A percentile compares a stretch with the other conserved stretches of the same genome.
phyloP scores from a whole-genome alignment of 2,113 vertebrate species.

The Empidonax alnorum region DNA sequence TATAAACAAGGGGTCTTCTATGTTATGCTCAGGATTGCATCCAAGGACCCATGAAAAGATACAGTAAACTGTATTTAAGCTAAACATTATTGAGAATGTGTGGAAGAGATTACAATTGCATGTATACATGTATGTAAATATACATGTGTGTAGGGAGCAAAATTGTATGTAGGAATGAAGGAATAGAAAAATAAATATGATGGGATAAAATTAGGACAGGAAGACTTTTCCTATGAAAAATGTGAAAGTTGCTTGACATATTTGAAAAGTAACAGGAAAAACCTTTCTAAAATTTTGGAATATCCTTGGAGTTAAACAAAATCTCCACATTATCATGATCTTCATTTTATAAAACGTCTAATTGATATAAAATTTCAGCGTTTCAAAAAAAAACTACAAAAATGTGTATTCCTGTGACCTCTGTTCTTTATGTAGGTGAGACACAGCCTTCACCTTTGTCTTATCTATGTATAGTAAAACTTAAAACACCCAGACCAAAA shows the following conservation, averaged over 20 bases:
- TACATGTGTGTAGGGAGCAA: background rate
- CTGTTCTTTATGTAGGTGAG: background rate
- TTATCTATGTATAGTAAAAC: background rate
- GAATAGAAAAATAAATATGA: background rate
- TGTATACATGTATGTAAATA: background rate
- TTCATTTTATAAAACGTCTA: background rate
- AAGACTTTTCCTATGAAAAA: background rate
- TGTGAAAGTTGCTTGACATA: background rate
- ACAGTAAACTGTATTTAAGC: background rate
- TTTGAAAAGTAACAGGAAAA: background rate
- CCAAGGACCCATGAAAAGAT: background rate
- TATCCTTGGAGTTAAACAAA: background rate
- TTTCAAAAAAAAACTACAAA: background rate
- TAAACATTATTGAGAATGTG: background rate
- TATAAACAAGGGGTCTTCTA: background rate
- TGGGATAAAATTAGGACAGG: background rate
- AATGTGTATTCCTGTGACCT: background rate
- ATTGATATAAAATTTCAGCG: background rate
- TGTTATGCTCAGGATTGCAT: background rate
- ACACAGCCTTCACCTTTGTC: background rate
- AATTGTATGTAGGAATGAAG: background rate
- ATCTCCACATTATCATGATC: background rate
- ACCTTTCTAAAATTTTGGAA: background rate
- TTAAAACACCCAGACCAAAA: background rate
- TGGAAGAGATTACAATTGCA: background rate